Evolutionary conservation across 2,888 invertebrate species (phyloP).

Genomic region (Ischnus inquisitorius): DNA sequence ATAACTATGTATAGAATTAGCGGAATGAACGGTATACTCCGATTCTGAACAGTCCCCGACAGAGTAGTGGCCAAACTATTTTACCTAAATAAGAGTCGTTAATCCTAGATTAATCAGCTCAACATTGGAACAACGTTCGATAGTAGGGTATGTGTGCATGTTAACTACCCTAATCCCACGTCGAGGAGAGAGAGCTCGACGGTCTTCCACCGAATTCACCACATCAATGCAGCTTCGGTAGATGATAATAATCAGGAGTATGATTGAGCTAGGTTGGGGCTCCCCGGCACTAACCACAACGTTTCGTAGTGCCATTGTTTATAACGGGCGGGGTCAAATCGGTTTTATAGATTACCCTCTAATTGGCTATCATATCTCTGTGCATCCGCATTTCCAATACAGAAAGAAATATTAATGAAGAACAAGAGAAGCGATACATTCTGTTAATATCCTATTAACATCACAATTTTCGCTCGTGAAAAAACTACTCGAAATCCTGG

Average conservation of each 20-base stretch:
- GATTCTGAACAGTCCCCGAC: background rate
- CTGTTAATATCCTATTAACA: constrained; percentile 27
- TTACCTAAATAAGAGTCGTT: constrained; percentile 23
- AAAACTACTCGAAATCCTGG: constrained; percentile 1
- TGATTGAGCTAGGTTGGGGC: constrained; percentile 8
- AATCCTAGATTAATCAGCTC: constrained; percentile 24
- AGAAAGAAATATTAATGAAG: background rate
- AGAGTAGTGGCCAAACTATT: background rate
- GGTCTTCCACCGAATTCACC: constrained; percentile 36
- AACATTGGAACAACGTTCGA: background rate
- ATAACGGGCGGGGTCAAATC: constrained; percentile 10
- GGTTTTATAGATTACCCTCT: constrained; percentile 29
- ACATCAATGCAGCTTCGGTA: constrained; percentile 44
- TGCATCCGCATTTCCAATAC: background rate
- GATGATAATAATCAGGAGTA: constrained; percentile 39
- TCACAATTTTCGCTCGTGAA: constrained; percentile 20
- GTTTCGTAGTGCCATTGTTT: constrained; percentile 8
- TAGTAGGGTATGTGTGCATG: constrained; percentile 16
- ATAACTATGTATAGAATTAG: background rate
- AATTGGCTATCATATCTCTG: background rate
- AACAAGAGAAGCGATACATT: too few species aligned
- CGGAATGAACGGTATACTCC: background rate
- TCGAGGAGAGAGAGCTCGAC: background rate
- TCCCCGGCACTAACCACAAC: background rate
- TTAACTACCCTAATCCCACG: background rate